These are phyloP conservation scores for Therioaphis trifolii DNA, from an alignment of 2,888 invertebrate species.

Conservation along the genomic window DNA sequence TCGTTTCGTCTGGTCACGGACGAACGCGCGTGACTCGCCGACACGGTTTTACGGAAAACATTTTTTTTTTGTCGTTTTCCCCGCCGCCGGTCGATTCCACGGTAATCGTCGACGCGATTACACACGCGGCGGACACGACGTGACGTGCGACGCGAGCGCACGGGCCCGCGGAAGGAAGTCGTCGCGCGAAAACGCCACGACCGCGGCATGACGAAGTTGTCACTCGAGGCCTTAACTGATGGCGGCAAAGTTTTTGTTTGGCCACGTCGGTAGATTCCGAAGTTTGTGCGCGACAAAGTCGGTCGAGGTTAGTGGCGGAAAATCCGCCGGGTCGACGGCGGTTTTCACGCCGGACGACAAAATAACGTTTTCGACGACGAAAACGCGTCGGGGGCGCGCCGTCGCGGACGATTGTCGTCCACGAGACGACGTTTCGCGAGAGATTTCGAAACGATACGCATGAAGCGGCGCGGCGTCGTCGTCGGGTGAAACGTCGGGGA, in stretches of 20 bases:
- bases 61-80: too few relatives aligned
- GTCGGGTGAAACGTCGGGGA: background rate
- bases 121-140: background rate
- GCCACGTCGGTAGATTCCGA: background rate
- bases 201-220: background rate
- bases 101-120: background rate
- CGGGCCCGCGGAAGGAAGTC: background rate
- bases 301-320: background rate
- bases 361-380: background rate
- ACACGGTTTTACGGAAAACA: too few relatives aligned
- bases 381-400: background rate
- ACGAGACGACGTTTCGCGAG: too few relatives aligned
- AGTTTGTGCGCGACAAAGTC: constrained; percentile 3
- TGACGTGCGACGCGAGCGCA: too few relatives aligned
- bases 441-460: too few relatives aligned
- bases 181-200: background rate
- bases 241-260: background rate
- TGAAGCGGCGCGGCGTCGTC: background rate
- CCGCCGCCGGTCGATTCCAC: too few relatives aligned
- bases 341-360: background rate
- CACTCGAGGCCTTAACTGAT: background rate
- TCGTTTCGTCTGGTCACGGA: too few relatives aligned
- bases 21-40: too few relatives aligned
- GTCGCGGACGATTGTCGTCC: too few relatives aligned
- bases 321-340: background rate